Evolutionary conservation across 1,140 invertebrate genomes (phyloP).

Genomic region (Daktulosphaira vitifoliae): DNA sequence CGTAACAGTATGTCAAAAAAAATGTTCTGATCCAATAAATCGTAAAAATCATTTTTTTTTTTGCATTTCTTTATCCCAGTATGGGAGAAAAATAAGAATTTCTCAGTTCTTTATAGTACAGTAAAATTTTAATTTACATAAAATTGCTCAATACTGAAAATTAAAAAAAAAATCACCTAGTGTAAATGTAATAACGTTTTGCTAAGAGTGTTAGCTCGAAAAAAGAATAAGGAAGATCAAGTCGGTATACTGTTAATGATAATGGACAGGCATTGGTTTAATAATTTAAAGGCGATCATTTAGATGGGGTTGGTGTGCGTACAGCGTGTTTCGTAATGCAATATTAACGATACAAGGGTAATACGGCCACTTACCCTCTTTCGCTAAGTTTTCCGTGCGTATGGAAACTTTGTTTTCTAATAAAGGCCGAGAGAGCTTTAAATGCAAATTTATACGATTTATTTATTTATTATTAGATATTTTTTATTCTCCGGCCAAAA

Average conservation of each 20-base stretch:
- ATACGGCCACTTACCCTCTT: background rate
- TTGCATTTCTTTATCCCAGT: too few relatives aligned
- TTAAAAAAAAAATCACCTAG: too few relatives aligned
- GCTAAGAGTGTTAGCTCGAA: too few relatives aligned
- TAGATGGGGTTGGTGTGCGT: background rate
- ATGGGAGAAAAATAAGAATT: too few relatives aligned
- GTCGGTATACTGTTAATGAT: background rate
- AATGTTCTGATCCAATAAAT: too few relatives aligned
- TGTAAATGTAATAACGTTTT: too few relatives aligned
- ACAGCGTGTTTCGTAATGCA: conserved; percentile 16
- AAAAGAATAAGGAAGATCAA: too few relatives aligned
- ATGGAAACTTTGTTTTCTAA: background rate
- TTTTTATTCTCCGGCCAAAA: background rate
- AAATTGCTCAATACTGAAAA: too few relatives aligned
- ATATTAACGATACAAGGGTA: conserved; percentile 21
- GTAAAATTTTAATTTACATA: too few relatives aligned
- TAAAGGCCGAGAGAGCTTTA: background rate
- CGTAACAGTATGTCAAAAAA: too few relatives aligned
- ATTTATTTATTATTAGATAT: background rate
- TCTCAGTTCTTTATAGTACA: too few relatives aligned
- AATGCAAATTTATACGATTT: background rate
- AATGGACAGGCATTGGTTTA: conserved; percentile 10
- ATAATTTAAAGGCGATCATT: conserved; percentile 21
- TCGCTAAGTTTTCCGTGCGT: background rate
- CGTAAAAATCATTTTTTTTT: too few relatives aligned